Evolutionary conservation across 2,797 vertebrate genomes (phyloP).

Genomic region (Periparus ater): DNA sequence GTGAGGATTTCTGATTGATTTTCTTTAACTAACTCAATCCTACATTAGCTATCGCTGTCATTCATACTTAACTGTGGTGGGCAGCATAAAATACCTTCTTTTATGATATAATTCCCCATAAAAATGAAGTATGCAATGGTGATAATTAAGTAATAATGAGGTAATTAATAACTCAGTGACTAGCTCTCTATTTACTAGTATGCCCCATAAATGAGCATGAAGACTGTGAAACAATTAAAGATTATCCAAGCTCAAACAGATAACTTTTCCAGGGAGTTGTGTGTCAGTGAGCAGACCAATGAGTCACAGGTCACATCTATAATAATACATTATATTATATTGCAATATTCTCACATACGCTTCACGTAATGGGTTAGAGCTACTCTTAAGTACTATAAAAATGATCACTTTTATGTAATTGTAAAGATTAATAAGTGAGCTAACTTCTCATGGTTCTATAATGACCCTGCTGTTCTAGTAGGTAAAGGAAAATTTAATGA

Average conservation of each 20-base stretch:
- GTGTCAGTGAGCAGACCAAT: slow-evolving; percentile 51
- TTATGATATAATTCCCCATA: slow-evolving; percentile 57
- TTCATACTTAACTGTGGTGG: slow-evolving; percentile 45
- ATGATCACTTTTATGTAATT: slow-evolving; percentile 73
- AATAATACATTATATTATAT: slow-evolving; percentile 60
- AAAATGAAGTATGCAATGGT: slow-evolving; percentile 42
- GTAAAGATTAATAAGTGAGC: slow-evolving; percentile 71
- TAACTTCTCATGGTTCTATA: slow-evolving; percentile 72
- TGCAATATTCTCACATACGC: slow-evolving; percentile 48
- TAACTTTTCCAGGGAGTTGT: slow-evolving; percentile 43
- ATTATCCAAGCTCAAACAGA: slow-evolving; percentile 53
- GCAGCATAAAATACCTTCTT: slow-evolving; percentile 58
- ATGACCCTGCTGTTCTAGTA: slow-evolving; percentile 68
- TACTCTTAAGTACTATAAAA: slow-evolving; percentile 71
- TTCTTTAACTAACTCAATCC: slow-evolving; percentile 62
- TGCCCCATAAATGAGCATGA: background rate
- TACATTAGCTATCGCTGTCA: slow-evolving; percentile 57
- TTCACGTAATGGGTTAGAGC: slow-evolving; percentile 60
- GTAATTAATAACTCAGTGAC: slow-evolving; percentile 61
- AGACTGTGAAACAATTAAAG: slow-evolving; percentile 59
- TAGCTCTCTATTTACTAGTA: slow-evolving; percentile 38
- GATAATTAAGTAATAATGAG: slow-evolving; percentile 67
- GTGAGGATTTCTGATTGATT: slow-evolving; percentile 69
- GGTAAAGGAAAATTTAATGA: slow-evolving; percentile 76
- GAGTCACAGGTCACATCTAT: slow-evolving; percentile 67